phyloP scores from a whole-genome alignment of 2,113 vertebrate genomes.

The Elephas maximus region DNA sequence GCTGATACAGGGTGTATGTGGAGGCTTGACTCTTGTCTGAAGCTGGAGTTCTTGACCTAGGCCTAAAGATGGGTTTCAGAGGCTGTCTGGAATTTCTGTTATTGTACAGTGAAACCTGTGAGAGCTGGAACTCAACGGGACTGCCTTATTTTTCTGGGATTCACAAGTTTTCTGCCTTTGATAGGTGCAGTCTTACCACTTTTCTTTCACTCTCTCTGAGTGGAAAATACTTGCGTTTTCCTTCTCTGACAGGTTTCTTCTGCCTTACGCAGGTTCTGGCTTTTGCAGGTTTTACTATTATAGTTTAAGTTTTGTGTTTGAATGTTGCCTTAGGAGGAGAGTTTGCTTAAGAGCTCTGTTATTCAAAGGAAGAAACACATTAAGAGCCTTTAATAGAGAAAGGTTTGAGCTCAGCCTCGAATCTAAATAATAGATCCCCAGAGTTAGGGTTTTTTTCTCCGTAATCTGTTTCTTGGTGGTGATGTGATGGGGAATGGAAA shows the following conservation, averaged over 20 bases:
- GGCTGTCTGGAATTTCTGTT: not conserved
- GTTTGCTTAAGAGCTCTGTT: constrained; percentile 11
- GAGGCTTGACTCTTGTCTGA: constrained; percentile 26
- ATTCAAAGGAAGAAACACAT: not conserved
- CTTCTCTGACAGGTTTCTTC: not conserved
- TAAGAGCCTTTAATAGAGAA: not conserved
- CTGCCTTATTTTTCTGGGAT: not conserved
- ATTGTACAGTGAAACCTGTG: not conserved
- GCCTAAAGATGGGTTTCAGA: not conserved
- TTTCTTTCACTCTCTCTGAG: not conserved
- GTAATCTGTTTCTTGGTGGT: not conserved
- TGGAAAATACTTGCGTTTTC: not conserved
- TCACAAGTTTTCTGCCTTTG: not conserved
- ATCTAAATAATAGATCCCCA: constrained; percentile 7
- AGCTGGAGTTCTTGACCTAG: constrained; percentile 38
- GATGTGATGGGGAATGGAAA: not conserved
- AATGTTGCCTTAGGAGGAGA: not conserved
- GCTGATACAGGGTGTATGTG: not conserved
- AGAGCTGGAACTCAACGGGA: not conserved
- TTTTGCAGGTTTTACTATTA: no score
- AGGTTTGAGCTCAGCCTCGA: not conserved
- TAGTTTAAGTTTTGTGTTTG: not conserved
- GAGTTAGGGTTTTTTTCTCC: not conserved
- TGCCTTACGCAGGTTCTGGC: not conserved
- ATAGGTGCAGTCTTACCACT: not conserved